Conservation (phyloP, 2,113 vertebrate genomes). For the Pteropus alecto region DNA sequence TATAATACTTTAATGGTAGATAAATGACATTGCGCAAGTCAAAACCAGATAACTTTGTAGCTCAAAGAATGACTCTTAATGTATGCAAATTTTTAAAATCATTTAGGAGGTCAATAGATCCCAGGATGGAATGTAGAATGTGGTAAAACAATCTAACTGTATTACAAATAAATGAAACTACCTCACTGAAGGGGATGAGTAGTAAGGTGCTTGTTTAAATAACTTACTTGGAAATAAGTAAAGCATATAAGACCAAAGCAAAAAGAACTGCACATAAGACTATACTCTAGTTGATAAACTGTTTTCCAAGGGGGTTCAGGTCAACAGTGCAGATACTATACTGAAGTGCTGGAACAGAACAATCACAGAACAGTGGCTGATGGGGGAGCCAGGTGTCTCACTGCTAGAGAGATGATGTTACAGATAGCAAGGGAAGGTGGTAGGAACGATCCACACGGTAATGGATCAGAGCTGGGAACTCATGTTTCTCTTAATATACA, state of each 20-base stretch:
- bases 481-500: not conserved
- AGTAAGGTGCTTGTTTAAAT: not conserved
- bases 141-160: not conserved
- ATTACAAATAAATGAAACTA: not conserved
- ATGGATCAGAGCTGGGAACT: not conserved
- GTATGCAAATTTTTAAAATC: not conserved
- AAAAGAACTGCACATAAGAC: not conserved
- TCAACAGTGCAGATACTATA: not conserved
- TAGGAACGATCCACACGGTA: rapidly evolving
- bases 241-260: not conserved
- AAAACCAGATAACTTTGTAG: not conserved
- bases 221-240: not conserved
- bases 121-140: not conserved
- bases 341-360: not conserved
- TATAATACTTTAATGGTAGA: not conserved
- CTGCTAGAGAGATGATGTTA: not conserved
- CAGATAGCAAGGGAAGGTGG: not conserved
- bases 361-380: too few relatives aligned
- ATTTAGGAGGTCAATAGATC: not conserved
- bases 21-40: not conserved
- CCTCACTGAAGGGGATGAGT: not conserved
- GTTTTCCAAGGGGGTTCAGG: not conserved
- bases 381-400: not conserved
- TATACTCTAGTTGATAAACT: not conserved
- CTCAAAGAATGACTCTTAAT: not conserved